Conservation (phyloP, 2,113 vertebrate genomes). For the Gymnorhina tibicen region DNA sequence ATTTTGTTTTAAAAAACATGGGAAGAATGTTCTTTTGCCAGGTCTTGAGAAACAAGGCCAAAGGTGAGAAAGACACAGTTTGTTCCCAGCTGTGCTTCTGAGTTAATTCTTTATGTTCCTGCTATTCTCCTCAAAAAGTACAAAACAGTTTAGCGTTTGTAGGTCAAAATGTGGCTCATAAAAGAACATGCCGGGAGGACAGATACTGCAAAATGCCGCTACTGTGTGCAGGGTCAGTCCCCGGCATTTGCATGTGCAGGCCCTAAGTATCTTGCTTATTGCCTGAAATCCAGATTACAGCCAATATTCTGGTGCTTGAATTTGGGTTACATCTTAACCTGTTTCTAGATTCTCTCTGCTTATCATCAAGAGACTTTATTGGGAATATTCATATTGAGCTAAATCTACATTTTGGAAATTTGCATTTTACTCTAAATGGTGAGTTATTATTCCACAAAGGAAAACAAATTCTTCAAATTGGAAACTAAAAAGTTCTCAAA, state of each 20-base stretch:
- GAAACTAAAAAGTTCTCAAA: neutral
- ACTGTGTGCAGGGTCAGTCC: neutral
- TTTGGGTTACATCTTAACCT: neutral
- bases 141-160: neutral
- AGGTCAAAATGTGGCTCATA: neutral
- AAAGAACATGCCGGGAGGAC: neutral
- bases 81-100: neutral
- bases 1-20: neutral
- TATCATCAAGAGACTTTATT: neutral
- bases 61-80: neutral
- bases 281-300: neutral
- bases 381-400: neutral
- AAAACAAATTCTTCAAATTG: neutral
- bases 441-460: neutral
- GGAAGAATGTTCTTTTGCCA: neutral
- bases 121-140: neutral
- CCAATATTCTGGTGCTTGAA: neutral
- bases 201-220: neutral
- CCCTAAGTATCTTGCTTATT: neutral
- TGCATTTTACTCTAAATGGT: neutral
- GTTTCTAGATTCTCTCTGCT: neutral
- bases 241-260: neutral
- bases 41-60: neutral
- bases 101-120: neutral
- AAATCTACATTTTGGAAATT: neutral